Base-by-base conservation (phyloP, 1,140 invertebrate species). In the Carposina sasakii region DNA sequence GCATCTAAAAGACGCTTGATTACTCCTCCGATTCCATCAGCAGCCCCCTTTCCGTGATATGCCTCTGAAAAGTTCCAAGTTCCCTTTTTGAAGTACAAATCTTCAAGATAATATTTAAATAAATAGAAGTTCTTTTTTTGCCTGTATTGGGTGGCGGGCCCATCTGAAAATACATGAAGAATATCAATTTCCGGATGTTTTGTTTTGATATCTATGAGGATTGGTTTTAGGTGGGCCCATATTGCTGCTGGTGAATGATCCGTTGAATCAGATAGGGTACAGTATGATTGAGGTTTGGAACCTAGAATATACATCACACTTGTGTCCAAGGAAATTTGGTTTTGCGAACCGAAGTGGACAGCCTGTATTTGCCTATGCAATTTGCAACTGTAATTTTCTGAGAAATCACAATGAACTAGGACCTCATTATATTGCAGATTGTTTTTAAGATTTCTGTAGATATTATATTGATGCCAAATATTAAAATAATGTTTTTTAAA, bases 331-430 rank as follows among this genome's bases (percentile, higher is more conserved):
- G 51, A 47, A 12, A 62, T 51, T 37, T 57, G 52, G 12, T 24
- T 24, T 54, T 55, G 37, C 12, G 37, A 45, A 28, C 58, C 61
- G 46, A 67, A 67, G 42, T 67, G 54, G 13, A 56, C 36, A 41
- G 54, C 42, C 41, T 68, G 64, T 5, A 67, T 34, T 56, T 62
- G 55, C 30, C 45, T 28, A 5, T 28, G 21, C 19, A 59, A 31
- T 50, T 67, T 64, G 23, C 54, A 56, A 23, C 15, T 28, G 45
- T 61, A 64, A 49, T 67, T 67, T 47, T 67, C 52, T 16, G 47
- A 54, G 19, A 64, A 66, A 36, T 66, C 57, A 30, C 37, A 31
- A 6, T 41, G 30, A 9, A 59, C 10, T 8, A 37, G 13, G 10
- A 36, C 33, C 26, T 56, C 60, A 42, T 31, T 53, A 17, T 15